Percentiles rank a stretch among this genome's conserved stretches.
Conservation (phyloP, 2,797 vertebrate species). For the Rhynchonycteris naso region DNA sequence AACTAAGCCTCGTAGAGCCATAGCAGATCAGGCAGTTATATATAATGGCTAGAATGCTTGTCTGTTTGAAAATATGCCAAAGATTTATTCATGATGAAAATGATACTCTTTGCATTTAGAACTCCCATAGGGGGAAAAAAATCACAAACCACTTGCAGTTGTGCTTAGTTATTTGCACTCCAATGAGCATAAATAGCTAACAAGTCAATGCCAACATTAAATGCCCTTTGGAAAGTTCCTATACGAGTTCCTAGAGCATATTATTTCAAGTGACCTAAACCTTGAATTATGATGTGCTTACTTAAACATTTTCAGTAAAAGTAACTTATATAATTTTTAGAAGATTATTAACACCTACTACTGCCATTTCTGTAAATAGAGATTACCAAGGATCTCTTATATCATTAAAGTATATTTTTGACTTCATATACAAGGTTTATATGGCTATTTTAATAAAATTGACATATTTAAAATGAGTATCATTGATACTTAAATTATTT, state of each 20-base stretch:
- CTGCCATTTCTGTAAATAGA: neutral
- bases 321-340: neutral
- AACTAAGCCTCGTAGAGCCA: neutral
- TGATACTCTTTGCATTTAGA: neutral
- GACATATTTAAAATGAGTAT: neutral
- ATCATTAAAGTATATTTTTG: neutral
- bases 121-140: neutral
- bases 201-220: neutral
- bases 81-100: neutral
- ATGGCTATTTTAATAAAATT: neutral
- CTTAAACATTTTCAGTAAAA: neutral
- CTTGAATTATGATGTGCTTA: neutral
- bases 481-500: conserved; percentile 16
- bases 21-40: neutral
- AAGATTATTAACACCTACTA: neutral
- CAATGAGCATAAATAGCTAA: neutral
- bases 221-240: neutral
- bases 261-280: neutral
- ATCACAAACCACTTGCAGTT: neutral
- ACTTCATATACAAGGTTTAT: neutral
- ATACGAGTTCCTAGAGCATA: neutral
- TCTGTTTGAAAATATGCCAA: neutral
- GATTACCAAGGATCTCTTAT: neutral
- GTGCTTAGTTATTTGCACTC: neutral
- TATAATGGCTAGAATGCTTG: neutral